Evolutionary conservation across 2,888 invertebrate species (phyloP).

Genomic region (Callimorpha dominula): DNA sequence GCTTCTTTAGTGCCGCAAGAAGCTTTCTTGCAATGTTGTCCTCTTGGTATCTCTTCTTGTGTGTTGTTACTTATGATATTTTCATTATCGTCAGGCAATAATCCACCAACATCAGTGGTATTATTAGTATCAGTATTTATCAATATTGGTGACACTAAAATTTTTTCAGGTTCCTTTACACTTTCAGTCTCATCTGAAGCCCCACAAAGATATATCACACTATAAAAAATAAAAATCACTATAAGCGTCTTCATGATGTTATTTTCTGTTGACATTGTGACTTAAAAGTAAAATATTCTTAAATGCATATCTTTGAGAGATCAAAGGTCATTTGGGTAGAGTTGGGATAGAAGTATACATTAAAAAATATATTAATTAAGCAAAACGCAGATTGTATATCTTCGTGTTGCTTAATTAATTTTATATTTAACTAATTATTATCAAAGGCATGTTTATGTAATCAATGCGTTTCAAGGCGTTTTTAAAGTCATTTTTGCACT

Average conservation of each 20-base stretch:
- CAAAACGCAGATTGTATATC: too few relatives aligned
- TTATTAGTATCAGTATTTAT: neutral
- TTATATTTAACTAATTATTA: too few relatives aligned
- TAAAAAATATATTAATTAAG: too few relatives aligned
- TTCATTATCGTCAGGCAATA: neutral
- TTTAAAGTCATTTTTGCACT: too few relatives aligned
- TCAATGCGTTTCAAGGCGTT: too few relatives aligned
- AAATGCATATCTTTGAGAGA: neutral
- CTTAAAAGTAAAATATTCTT: neutral
- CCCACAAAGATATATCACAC: neutral
- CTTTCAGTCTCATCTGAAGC: neutral
- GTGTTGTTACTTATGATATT: neutral
- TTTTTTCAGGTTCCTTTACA: neutral
- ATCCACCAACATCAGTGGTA: neutral
- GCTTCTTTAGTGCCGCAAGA: neutral
- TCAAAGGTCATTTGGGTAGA: constrained; percentile 7
- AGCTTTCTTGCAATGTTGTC: neutral
- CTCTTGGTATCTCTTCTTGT: neutral
- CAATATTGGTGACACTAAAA: neutral
- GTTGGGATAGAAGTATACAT: neutral
- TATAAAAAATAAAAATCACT: constrained; percentile 2
- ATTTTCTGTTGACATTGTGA: neutral
- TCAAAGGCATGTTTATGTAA: too few relatives aligned
- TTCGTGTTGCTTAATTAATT: too few relatives aligned
- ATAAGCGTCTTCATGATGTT: constrained; percentile 3